Base-by-base conservation (phyloP, 2,888 invertebrate species). In the Biston betularia region DNA sequence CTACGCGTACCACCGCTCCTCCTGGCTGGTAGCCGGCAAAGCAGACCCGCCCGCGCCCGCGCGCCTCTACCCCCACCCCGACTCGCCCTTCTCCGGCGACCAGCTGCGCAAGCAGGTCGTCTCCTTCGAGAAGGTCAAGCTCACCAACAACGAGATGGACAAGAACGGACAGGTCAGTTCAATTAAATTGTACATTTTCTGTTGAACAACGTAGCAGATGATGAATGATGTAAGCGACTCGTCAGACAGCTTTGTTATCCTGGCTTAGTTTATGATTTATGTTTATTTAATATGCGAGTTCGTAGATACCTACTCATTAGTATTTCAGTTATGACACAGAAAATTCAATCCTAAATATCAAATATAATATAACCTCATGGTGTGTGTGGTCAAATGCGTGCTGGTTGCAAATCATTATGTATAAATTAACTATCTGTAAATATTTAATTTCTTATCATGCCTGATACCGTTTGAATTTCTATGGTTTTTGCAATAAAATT, bases 111-210 rank as follows among this genome's bases (percentile, higher is more conserved):
- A 99, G 92, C 98, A 99, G 94, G 98, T 98, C 85, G 98, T 99
- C 83, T 98, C 98, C 79, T 99, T 99, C 94, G 99, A 99, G 94
- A 99, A 99, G 94, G 98, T 99, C 89, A 99, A 99, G 92, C 96
- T 99, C 81, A 99, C 99, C 85, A 99, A 99, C 93, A 99, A 99
- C 91, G 98, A 99, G 93, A 97, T 99, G 97, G 98, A 98, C 89
- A 97, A 98, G 86, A 97, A 97, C 82, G 98, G 98, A 87, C 98
- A 98, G 95, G 98, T 98, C 89, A 95, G 96, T 80, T n/a, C 49
- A 14, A 33, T 6, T 45, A 8, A 55, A 12, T 6, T 34, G 24
- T 48, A 48, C 10, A 48, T 33, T 10, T 46, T 6, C n/a, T 46
- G 15, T 24, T 24, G 9, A 46, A 15, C 46, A 12, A 38, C 15